A percentile compares a stretch with the other conserved stretches of the same genome.
phyloP scores from a whole-genome alignment of 2,888 invertebrate species.

The Phyto melanocephala region DNA sequence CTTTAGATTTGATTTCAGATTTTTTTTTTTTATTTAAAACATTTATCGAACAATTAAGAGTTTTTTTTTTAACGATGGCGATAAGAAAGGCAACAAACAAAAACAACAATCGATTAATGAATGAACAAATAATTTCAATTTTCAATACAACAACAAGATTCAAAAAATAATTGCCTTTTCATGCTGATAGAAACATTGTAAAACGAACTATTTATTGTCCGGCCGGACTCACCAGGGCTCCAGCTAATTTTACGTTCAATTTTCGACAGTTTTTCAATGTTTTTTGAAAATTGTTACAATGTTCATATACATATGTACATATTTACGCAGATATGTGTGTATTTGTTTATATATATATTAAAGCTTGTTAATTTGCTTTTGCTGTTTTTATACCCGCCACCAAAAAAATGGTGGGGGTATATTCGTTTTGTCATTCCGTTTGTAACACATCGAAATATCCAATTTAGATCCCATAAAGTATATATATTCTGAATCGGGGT shows the following conservation, averaged over 20 bases:
- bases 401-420: too few species aligned
- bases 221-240: not conserved
- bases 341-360: too few species aligned
- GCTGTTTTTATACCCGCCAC: too few species aligned
- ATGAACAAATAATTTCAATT: constrained; percentile 5
- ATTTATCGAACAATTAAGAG: constrained; percentile 58
- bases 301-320: too few species aligned
- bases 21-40: constrained; percentile 45
- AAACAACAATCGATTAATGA: not conserved
- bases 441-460: too few species aligned
- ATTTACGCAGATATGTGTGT: too few species aligned
- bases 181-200: not conserved
- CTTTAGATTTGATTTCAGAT: constrained; percentile 12
- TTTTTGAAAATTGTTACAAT: not conserved
- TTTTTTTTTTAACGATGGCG: constrained; percentile 32
- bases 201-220: not conserved
- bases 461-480: too few species aligned
- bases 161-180: constrained; percentile 15
- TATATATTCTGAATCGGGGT: too few species aligned
- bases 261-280: not conserved
- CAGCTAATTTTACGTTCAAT: constrained; percentile 33
- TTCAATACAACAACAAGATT: constrained; percentile 3
- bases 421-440: too few species aligned
- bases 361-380: too few species aligned
- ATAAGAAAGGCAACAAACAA: constrained; percentile 25